A percentile compares a stretch with the other conserved stretches of the same genome.
These are phyloP conservation scores for Denticeps clupeoides DNA, from an alignment of 2,797 vertebrate genomes.

Conservation along the genomic window DNA sequence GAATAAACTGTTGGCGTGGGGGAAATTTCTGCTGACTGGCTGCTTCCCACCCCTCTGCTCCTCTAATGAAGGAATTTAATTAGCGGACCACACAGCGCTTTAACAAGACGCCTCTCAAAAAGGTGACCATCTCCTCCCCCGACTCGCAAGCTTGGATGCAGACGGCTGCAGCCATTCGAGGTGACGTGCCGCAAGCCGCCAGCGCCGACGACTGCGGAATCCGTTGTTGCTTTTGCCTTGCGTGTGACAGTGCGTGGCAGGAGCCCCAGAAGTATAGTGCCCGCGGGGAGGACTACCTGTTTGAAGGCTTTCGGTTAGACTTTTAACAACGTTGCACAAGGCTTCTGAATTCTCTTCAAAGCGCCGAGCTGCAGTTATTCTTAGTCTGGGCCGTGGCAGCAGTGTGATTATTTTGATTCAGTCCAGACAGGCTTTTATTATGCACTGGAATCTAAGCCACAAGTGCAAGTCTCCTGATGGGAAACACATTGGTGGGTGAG, in stretches of 20 bases:
- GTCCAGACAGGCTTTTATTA: slow-evolving; percentile 52
- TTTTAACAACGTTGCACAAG: slow-evolving; percentile 18
- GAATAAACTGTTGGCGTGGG: not conserved
- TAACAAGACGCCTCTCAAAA: slow-evolving; percentile 13
- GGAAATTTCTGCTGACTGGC: slow-evolving; percentile 18
- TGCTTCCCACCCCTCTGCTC: slow-evolving; percentile 1
- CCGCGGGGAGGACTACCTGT: slow-evolving; percentile 15
- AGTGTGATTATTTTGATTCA: slow-evolving; percentile 46
- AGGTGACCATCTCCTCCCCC: not conserved
- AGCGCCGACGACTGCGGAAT: slow-evolving; percentile 1
- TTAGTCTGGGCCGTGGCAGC: slow-evolving; percentile 36
- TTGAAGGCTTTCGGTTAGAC: slow-evolving; percentile 9
- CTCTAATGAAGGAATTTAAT: slow-evolving; percentile 22
- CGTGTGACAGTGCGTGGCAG: slow-evolving; percentile 1
- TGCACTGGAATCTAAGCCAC: slow-evolving; percentile 55
- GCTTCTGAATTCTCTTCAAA: slow-evolving; percentile 31
- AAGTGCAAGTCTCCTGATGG: slow-evolving; percentile 59
- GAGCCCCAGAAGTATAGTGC: slow-evolving; percentile 9
- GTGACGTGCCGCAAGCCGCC: not conserved
- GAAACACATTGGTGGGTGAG: slow-evolving; percentile 49
- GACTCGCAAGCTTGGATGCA: not conserved
- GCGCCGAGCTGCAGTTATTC: slow-evolving; percentile 23
- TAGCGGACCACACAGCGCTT: slow-evolving; percentile 18
- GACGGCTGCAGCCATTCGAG: slow-evolving; percentile 1
- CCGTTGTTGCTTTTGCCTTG: not conserved